Base-by-base conservation (phyloP, 2,113 vertebrate species). In the Sapajus apella region DNA sequence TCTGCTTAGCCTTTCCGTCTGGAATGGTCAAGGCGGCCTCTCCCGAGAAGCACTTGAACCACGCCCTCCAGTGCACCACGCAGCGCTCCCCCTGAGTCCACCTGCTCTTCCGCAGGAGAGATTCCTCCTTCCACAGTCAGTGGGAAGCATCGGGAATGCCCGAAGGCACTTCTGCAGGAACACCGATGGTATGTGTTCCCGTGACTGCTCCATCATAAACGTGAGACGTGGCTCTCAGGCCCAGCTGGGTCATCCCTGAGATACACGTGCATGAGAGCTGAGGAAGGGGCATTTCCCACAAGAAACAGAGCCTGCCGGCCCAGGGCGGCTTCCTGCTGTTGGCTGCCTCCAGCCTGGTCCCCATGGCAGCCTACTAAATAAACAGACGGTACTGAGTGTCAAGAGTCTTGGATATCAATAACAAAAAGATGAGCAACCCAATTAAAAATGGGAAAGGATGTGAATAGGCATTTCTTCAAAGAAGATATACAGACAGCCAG, bases 141-240 rank as follows among this genome's bases (percentile, higher is more conserved):
- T 0, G 35, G 4, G 25, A 13, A 25, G 77, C 35, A 23, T 20
- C 50, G 8, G 52, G 37, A 47, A 66, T 0, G 17, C 16, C 72
- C 27, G 5, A 0, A 75, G 73, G n/a, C n/a, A 2, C 5, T 17
- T 64, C 84, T 37, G 8, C 17, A 27, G 43, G 35, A 58, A 20
- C 6, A 12, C 55, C 37, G 30, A 2, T 0, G 6, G 5, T 2
- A 0, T 0, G 25, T 14, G 2, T 20, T 13, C 52, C 10, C 9
- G 0, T 1, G 27, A 35, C 40, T 25, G 4, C 52, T 9, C 35
- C 8, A 45, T 6, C 13, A 23, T 16, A 8, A 32, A 4, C 6
- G 3, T 6, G 23, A 2, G 3, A 20, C 40, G 3, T 0, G 1
- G 27, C 0, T 23, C 81, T 23, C 6, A 18, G 76, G 79, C 83